Conservation (phyloP, 2,797 vertebrate species). For the Sorex maritimensis region DNA sequence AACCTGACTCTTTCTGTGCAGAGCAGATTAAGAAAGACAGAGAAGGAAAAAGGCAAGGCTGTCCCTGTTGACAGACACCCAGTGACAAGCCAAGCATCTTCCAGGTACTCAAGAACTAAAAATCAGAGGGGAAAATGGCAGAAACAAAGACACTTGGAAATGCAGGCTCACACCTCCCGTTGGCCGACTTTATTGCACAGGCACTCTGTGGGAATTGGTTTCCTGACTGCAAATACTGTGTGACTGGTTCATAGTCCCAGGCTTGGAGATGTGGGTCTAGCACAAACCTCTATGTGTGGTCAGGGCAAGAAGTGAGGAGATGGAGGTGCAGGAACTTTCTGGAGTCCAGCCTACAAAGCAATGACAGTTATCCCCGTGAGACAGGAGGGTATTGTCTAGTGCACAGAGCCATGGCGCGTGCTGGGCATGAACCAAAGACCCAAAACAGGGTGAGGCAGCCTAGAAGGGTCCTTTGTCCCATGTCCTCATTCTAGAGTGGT, state of each 20-base stretch:
- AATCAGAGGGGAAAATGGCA: slow-evolving; percentile 2
- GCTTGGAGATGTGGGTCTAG: too few species aligned
- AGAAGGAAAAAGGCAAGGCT: neutral
- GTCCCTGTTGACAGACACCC: neutral
- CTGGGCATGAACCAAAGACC: too few species aligned
- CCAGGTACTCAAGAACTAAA: neutral
- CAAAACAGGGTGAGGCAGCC: neutral
- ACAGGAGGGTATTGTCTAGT: neutral
- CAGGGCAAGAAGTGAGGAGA: too few species aligned
- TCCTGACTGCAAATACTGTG: too few species aligned
- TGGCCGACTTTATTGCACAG: too few species aligned
- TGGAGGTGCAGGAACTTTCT: neutral
- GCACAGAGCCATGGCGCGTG: too few species aligned
- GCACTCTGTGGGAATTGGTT: too few species aligned
- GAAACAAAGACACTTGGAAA: neutral
- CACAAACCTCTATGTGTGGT: too few species aligned
- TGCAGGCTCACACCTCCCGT: neutral
- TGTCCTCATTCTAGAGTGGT: neutral
- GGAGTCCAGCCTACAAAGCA: neutral
- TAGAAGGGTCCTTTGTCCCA: neutral
- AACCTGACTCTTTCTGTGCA: slow-evolving; percentile 8
- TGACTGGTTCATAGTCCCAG: too few species aligned
- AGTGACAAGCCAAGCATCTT: neutral
- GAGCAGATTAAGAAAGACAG: neutral
- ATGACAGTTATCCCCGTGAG: neutral